Percentiles rank a stretch among this genome's conserved stretches.
These are phyloP conservation scores for Gryllus longicercus DNA, from an alignment of 2,888 invertebrate genomes.

Conservation along the genomic window DNA sequence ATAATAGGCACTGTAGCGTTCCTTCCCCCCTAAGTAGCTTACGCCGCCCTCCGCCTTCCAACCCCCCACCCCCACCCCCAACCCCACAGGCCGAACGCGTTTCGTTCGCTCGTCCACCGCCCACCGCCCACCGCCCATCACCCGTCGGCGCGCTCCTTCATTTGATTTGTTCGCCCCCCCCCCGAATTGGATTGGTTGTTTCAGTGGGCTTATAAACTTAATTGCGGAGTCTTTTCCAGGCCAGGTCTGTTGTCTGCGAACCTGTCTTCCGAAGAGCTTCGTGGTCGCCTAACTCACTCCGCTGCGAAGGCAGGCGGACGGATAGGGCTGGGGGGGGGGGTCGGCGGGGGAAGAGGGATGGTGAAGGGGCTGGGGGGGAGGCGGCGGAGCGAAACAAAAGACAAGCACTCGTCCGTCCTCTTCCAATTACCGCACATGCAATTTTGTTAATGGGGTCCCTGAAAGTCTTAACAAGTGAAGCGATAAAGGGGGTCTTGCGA, in stretches of 20 bases:
- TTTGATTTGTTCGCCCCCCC: constrained; percentile 11
- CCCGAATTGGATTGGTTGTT: constrained; percentile 17
- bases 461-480: constrained; percentile 29
- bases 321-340: not conserved
- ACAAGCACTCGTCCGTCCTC: constrained; percentile 17
- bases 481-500: constrained; percentile 20
- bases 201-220: constrained; percentile 17
- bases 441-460: constrained; percentile 4
- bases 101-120: not conserved
- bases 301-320: not conserved
- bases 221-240: constrained; percentile 10
- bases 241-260: constrained; percentile 8
- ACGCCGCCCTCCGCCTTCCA: not conserved
- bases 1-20: no score
- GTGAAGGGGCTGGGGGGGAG: not conserved
- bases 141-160: not conserved
- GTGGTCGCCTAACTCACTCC: not conserved
- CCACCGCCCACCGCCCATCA: not conserved
- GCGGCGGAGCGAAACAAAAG: constrained; percentile 17
- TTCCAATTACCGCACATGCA: constrained; percentile 17
- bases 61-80: not conserved
- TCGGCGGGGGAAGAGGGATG: not conserved
- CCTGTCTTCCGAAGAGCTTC: not conserved
- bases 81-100: not conserved
- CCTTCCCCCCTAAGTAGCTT: not conserved